A percentile compares a stretch with the other conserved stretches of the same genome.
Conservation (phyloP, 2,888 invertebrate genomes). For the Myopa tessellatipennis region DNA sequence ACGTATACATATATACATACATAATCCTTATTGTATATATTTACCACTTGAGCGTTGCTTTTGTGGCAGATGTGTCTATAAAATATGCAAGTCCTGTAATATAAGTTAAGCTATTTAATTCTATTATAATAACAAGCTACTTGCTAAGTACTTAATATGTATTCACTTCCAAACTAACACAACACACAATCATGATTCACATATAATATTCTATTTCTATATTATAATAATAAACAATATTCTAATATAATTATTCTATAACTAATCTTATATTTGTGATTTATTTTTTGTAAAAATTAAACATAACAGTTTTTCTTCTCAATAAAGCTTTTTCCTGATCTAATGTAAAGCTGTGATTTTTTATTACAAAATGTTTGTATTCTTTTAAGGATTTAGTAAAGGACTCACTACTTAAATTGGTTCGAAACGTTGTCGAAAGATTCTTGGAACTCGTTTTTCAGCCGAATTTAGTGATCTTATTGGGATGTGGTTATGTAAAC, state of each 20-base stretch:
- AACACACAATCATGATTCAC: background rate
- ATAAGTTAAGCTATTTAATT: slow-evolving; percentile 31
- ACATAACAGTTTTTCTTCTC: slow-evolving; percentile 19
- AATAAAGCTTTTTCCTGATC: slow-evolving; percentile 31
- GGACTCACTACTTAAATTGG: too few relatives aligned
- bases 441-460: too few relatives aligned
- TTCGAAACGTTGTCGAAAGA: too few relatives aligned
- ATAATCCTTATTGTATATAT: slow-evolving; percentile 26
- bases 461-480: too few relatives aligned
- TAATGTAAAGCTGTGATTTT: slow-evolving; percentile 29
- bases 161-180: slow-evolving; percentile 1
- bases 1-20: slow-evolving; percentile 13
- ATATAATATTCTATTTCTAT: slow-evolving; percentile 10
- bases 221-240: background rate
- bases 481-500: too few relatives aligned
- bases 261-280: slow-evolving; percentile 30
- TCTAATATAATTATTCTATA: slow-evolving; percentile 37
- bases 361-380: background rate
- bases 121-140: slow-evolving; percentile 29
- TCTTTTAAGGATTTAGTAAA: background rate
- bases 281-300: slow-evolving; percentile 30
- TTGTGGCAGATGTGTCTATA: slow-evolving; percentile 48
- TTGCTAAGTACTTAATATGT: slow-evolving; percentile 32
- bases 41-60: slow-evolving; percentile 24
- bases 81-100: slow-evolving; percentile 56